Evolutionary conservation across 1,140 invertebrate genomes (phyloP), one percentile per base, ranked within the genome.

Genomic region (Drosophila seguyi): DNA sequence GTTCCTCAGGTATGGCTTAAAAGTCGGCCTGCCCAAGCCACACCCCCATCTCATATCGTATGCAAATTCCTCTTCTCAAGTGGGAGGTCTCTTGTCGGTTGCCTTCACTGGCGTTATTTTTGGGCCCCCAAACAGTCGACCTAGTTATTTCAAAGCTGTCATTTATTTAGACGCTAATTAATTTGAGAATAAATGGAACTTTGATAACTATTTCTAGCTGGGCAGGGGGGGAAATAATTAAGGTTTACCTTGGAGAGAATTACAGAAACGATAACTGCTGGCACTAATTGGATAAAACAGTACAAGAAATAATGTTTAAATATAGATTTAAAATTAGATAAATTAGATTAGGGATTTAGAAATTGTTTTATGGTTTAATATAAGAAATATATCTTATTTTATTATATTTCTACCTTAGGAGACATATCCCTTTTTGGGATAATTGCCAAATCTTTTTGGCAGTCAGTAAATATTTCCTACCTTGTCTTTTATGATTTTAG

Each of bases 61-160:
- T 77, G 75, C 74, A 77, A 78, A 78, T 77, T 27, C 11, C 18
- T n/a, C 18, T 25, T 25, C 11, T 45, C 41, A 71, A 73, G 67
- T 72, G 71, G 62, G 66, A 16, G 45, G 59, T 56, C 45, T 44
- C 52, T 53, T 22, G 52, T 22, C 34, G 50, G 36, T 57, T 58
- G 31, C 67, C 31, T 57, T 39, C 44, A 41, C 20, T 29, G 18
- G 29, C 22, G 27, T 25, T 42, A 60, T 31, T 41, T 58, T 61
- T 62, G 39, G 29, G 57, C 55, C 48, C 45, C 59, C 29, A 41
- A 45, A 53, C 50, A 75, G 71, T 59, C 66, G 72, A 59, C 74
- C 74, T 59, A 67, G 39, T 76, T 76, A 47, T 42, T 66, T 50
- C 22, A n/a, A 66, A 76, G 39, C 58, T 76, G 61, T 76, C 60